phyloP scores from a whole-genome alignment of 1,140 invertebrate species.

The Sinella curviseta region DNA sequence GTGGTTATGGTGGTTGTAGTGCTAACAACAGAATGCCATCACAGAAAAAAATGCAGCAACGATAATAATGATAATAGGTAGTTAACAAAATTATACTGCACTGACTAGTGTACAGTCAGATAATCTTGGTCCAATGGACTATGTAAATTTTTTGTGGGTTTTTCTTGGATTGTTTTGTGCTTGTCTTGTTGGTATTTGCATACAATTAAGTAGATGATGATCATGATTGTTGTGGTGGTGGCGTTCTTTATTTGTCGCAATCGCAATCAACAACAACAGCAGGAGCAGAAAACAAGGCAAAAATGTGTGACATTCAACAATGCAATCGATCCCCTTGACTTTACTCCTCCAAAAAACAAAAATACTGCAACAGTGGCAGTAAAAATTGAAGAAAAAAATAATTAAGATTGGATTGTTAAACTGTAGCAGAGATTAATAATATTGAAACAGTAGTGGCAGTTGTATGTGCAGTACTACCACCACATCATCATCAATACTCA shows the following conservation, averaged over 20 bases:
- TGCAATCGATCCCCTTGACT: constrained; percentile 8
- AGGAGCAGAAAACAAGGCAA: not conserved
- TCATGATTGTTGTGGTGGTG: not conserved
- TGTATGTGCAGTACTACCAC: too few relatives aligned
- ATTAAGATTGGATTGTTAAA: not conserved
- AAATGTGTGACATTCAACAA: not conserved
- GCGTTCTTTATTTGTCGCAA: not conserved
- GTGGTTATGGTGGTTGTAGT: not conserved
- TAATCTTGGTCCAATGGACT: not conserved
- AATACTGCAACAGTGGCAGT: not conserved
- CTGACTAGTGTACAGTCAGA: not conserved
- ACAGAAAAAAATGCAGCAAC: not conserved
- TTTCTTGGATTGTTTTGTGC: not conserved
- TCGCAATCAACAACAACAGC: too few relatives aligned
- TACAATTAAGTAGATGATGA: not conserved
- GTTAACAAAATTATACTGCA: not conserved
- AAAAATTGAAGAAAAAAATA: too few relatives aligned
- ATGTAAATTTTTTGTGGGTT: not conserved
- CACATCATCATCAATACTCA: too few relatives aligned
- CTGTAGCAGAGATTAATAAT: too few relatives aligned
- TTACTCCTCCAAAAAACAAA: not conserved
- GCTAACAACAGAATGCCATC: not conserved
- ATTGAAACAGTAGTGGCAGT: too few relatives aligned
- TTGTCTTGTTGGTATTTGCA: not conserved
- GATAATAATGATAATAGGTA: not conserved